Conservation (phyloP, 2,113 vertebrate genomes). For the Megaceryle maxima region DNA sequence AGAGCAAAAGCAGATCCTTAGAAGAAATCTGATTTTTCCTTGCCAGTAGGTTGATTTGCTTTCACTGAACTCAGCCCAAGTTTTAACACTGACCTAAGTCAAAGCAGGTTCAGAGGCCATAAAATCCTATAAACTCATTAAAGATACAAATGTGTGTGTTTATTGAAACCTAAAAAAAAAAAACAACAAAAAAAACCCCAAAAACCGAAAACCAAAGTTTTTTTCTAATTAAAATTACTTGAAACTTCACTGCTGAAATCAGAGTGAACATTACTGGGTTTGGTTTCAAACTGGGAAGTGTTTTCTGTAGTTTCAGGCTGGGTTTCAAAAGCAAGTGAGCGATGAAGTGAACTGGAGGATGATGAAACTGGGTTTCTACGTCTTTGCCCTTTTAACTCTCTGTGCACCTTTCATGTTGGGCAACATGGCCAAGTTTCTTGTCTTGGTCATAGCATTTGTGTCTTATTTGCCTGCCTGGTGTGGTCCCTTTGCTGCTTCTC, state of each 20-base stretch:
- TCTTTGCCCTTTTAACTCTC: not conserved
- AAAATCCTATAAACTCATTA: constrained; percentile 48
- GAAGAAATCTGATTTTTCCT: not conserved
- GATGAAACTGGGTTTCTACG: not conserved
- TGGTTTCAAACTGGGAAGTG: not conserved
- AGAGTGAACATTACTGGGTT: not conserved
- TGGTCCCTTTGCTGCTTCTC: not conserved
- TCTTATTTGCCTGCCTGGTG: not conserved
- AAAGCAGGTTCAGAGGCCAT: not conserved
- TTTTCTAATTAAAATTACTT: not conserved
- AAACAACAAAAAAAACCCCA: too few relatives aligned
- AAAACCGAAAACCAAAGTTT: too few relatives aligned
- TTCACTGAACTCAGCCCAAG: not conserved
- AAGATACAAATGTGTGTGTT: not conserved
- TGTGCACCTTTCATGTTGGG: too few relatives aligned
- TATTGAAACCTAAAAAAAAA: not conserved
- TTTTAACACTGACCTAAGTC: not conserved
- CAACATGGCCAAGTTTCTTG: not conserved
- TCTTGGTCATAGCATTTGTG: not conserved
- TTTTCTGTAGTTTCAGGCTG: not conserved
- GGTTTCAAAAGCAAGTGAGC: not conserved
- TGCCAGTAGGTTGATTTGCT: not conserved
- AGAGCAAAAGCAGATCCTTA: not conserved
- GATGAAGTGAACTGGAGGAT: too few relatives aligned
- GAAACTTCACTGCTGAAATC: not conserved